Base-by-base conservation (phyloP, 53 echinoderm and acorn worm genomes). In the Crossaster papposus region DNA sequence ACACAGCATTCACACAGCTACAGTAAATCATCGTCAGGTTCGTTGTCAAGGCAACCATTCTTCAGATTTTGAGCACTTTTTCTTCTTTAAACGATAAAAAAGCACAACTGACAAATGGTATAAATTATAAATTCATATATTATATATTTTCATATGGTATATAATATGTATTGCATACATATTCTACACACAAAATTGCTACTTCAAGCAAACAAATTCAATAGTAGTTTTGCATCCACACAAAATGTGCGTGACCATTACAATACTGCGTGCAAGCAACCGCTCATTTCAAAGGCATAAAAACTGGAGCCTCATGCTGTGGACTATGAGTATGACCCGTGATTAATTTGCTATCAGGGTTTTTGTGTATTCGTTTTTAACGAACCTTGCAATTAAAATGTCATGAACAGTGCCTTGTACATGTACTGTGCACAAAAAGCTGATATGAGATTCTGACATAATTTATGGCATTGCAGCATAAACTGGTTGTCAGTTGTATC, bases 351-450 rank as follows among this genome's bases (percentile, higher is more conserved):
- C 51, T 54, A 54, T 51, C 30, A 29, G 4, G 7, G 52, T 52
- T 79, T 6, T 33, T 2, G 34, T 30, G 0, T 24, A 14, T 64
- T 64, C n/a, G n/a, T 64, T 64, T 23, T 3, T 28, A 30, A 3
- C 9, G 12, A 58, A 64, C 64, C 31, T 81, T n/a, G 81, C 81
- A 81, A 81, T 81, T 81, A 81, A 81, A 81, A 81, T 64, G 63
- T 81, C 81, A 81, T 81, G 63, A 81, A 28, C 17, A 54, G 54
- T 79, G 14, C 53, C 50, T 29, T 26, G 54, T 30, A 52, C 34
- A 17, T 77, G 15, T 36, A 77, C 14, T 79, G 51, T 51, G 79
- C 79, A 50, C 52, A 14, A 14, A n/a, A 29, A 29, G 22, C 79
- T 50, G 22, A 58, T 58, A 58, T 20, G 58, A 58, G 58, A 44